Conservation (phyloP, 2,888 invertebrate species). For the Gnatocerus cornutus region DNA sequence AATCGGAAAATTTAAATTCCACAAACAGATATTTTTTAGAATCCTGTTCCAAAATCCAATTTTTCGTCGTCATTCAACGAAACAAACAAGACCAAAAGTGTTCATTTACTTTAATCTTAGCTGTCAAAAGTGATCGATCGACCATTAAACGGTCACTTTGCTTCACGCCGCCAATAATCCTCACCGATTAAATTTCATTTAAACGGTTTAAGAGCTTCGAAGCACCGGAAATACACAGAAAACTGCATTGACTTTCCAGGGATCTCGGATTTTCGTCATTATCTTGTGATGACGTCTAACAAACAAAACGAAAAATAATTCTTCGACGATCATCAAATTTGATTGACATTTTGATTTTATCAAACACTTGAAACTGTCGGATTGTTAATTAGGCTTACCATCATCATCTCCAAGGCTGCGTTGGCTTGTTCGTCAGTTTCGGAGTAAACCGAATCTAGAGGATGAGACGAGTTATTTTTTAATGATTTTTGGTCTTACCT, state of each 20-base stretch:
- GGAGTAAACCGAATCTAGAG: not conserved
- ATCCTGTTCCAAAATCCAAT: not conserved
- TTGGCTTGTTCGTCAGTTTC: not conserved
- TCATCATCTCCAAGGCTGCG: not conserved
- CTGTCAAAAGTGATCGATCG: not conserved
- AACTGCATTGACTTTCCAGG: not conserved
- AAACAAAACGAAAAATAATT: not conserved
- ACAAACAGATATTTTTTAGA: not conserved
- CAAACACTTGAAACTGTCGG: not conserved
- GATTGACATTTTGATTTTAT: not conserved
- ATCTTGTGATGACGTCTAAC: not conserved
- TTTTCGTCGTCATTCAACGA: not conserved
- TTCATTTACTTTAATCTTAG: not conserved
- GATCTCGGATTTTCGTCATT: not conserved
- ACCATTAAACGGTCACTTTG: constrained; percentile 5
- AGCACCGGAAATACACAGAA: not conserved
- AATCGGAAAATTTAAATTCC: too few species aligned
- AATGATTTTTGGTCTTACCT: not conserved
- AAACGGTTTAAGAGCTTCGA: constrained; percentile 1
- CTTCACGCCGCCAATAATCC: not conserved
- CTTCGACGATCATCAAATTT: not conserved
- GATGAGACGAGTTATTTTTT: not conserved
- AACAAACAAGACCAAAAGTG: not conserved
- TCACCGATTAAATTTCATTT: constrained; percentile 7
- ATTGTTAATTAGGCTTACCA: not conserved